A percentile compares a stretch with the other conserved stretches of the same genome.
These are phyloP conservation scores for Engystomops pustulosus DNA, from an alignment of 2,113 vertebrate species.

Conservation along the genomic window DNA sequence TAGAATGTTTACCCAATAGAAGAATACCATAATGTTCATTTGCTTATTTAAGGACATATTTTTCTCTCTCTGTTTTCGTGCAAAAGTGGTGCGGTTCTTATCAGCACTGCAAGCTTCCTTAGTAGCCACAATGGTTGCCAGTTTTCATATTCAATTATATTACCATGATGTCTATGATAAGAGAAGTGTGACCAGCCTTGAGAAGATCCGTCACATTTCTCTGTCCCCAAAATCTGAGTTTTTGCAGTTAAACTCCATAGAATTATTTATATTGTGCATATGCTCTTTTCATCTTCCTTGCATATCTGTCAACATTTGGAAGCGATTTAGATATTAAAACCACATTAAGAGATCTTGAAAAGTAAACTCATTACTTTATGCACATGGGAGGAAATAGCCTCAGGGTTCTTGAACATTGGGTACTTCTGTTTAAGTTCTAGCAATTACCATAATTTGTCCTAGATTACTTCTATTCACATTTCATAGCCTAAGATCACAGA, in stretches of 20 bases:
- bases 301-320: conserved; percentile 58
- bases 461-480: conserved; percentile 22
- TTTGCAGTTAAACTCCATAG: background rate
- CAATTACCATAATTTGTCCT: conserved; percentile 41
- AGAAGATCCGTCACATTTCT: background rate
- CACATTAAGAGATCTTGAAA: conserved; percentile 58
- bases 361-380: conserved; percentile 57
- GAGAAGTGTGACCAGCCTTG: background rate
- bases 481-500: background rate
- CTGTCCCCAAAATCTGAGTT: background rate
- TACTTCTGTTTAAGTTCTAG: conserved; percentile 47
- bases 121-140: too few relatives aligned
- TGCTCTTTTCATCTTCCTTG: background rate
- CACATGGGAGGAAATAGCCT: conserved; percentile 54
- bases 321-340: conserved; percentile 44
- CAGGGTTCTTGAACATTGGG: conserved; percentile 40
- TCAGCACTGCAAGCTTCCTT: too few relatives aligned
- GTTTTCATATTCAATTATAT: too few relatives aligned
- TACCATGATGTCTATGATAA: background rate
- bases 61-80: too few relatives aligned
- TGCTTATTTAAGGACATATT: too few relatives aligned
- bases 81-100: too few relatives aligned
- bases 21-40: too few relatives aligned
- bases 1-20: too few relatives aligned
- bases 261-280: conserved; percentile 5